These are phyloP conservation scores for Clepsis dumicolana DNA, from an alignment of 2,888 invertebrate genomes.

Conservation along the genomic window DNA sequence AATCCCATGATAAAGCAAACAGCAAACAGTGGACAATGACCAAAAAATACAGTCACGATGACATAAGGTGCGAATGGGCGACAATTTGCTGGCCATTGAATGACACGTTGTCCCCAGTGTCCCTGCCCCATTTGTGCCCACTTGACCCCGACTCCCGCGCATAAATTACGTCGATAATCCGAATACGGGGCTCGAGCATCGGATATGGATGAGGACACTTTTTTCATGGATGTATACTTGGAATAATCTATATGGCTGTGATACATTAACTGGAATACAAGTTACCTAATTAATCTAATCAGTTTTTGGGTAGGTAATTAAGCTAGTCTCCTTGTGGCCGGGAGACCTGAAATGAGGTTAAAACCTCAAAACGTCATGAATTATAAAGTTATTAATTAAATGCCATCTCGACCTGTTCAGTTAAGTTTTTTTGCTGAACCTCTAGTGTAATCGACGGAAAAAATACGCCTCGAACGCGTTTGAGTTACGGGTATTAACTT, in stretches of 20 bases:
- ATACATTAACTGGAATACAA: too few relatives aligned
- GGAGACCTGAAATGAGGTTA: too few relatives aligned
- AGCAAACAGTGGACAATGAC: constrained; percentile 50
- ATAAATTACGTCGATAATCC: constrained; percentile 85
- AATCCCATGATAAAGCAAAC: constrained; percentile 60
- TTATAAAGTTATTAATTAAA: too few relatives aligned
- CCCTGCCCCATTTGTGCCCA: constrained; percentile 58
- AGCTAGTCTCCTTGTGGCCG: too few relatives aligned
- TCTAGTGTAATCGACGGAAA: too few relatives aligned
- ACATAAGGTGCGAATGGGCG: constrained; percentile 78
- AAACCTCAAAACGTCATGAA: too few relatives aligned
- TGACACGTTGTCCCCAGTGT: constrained; percentile 44
- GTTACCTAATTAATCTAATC: too few relatives aligned
- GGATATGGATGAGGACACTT: constrained; percentile 30
- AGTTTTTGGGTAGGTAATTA: too few relatives aligned
- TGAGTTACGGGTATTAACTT: too few relatives aligned
- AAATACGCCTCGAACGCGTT: too few relatives aligned
- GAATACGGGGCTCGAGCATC: constrained; percentile 45
- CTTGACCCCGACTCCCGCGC: constrained; percentile 77
- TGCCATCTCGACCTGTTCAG: too few relatives aligned
- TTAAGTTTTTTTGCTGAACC: too few relatives aligned
- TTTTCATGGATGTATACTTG: constrained; percentile 10
- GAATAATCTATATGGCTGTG: constrained; percentile 13
- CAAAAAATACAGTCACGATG: constrained; percentile 64
- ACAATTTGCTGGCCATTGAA: constrained; percentile 70